Conservation (phyloP, 1,140 invertebrate genomes). For the Camponotus floridanus region DNA sequence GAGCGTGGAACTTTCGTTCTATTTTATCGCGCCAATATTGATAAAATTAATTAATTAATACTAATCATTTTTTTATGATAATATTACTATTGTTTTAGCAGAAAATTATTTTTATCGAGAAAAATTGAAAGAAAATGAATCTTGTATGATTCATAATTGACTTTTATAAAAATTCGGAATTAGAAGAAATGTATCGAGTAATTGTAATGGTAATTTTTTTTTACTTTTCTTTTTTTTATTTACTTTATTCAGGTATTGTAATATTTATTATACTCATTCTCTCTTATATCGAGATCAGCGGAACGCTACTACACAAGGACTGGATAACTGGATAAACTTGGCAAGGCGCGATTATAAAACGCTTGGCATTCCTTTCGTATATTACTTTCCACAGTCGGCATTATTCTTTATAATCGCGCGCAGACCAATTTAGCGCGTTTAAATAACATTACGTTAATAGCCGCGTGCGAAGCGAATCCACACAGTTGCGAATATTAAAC, state of each 20-base stretch:
- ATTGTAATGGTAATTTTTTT: background rate
- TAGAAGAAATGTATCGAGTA: background rate
- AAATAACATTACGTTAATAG: constrained; percentile 62
- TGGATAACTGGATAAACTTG: constrained; percentile 26
- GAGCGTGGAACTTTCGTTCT: constrained; percentile 30
- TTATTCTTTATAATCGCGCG: constrained; percentile 58
- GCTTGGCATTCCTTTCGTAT: constrained; percentile 46
- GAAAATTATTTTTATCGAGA: background rate
- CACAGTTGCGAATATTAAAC: constrained; percentile 38
- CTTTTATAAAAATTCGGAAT: background rate
- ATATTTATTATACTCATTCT: background rate
- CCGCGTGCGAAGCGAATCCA: constrained; percentile 8
- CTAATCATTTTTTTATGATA: background rate
- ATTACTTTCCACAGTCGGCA: constrained; percentile 34
- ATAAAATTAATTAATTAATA: constrained; percentile 41
- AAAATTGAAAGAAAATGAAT: background rate
- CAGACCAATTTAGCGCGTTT: constrained; percentile 57
- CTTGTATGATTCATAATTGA: background rate
- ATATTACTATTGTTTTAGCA: background rate
- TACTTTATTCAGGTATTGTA: background rate
- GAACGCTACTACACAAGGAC: background rate
- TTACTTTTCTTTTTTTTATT: background rate
- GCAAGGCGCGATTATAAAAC: constrained; percentile 28
- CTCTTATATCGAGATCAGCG: constrained; percentile 25
- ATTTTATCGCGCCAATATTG: constrained; percentile 18